Conservation (phyloP, 2,797 vertebrate species). For the Anniella stebbinsi region DNA sequence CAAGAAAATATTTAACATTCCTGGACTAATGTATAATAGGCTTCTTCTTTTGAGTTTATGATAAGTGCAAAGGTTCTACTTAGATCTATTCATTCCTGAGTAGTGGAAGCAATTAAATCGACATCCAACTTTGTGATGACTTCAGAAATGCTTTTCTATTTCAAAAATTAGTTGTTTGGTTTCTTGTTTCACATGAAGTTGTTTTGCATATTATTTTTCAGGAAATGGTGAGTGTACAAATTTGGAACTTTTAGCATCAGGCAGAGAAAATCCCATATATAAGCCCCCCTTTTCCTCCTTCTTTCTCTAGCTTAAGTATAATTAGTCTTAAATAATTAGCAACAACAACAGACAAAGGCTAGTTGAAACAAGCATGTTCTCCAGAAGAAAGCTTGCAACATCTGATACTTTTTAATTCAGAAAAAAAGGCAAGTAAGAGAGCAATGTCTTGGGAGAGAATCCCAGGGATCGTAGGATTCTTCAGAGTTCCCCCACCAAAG, state of each 20-base stretch:
- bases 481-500: too few relatives aligned
- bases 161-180: background rate
- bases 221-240: background rate
- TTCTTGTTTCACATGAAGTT: constrained; percentile 14
- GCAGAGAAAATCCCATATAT: background rate
- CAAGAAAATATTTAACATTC: constrained; percentile 35
- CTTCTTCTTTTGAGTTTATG: constrained; percentile 21
- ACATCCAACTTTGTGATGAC: constrained; percentile 13
- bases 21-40: constrained; percentile 43
- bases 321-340: background rate
- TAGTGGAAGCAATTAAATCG: background rate
- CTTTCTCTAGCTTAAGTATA: background rate
- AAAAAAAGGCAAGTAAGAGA: background rate
- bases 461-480: too few relatives aligned
- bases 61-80: constrained; percentile 48
- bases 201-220: background rate
- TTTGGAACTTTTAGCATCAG: background rate
- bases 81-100: constrained; percentile 34
- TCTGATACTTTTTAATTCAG: background rate
- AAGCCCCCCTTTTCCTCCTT: background rate
- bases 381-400: background rate
- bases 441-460: too few relatives aligned
- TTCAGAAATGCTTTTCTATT: background rate
- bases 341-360: background rate
- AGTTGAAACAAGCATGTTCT: background rate